These are phyloP conservation scores for Dioctria rufipes DNA, from an alignment of 2,888 invertebrate genomes.

Conservation along the genomic window DNA sequence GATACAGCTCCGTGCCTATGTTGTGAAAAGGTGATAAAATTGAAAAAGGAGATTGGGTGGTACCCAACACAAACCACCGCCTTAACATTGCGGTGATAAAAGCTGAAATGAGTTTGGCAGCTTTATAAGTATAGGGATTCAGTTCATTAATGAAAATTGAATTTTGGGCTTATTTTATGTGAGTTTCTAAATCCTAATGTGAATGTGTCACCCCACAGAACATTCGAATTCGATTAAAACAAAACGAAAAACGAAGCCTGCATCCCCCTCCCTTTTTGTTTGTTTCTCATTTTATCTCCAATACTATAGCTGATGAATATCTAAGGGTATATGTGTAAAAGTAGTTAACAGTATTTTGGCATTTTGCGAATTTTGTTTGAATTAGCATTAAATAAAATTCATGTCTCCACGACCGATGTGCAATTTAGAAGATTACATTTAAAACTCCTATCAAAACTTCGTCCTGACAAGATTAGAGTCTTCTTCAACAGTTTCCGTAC, in stretches of 20 bases:
- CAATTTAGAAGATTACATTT: neutral
- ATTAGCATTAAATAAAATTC: no score
- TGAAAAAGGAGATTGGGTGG: neutral
- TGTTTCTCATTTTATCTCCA: no score
- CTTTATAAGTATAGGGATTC: neutral
- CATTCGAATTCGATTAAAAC: neutral
- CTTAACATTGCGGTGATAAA: neutral
- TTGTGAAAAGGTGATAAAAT: constrained; percentile 5
- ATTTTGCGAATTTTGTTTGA: no score
- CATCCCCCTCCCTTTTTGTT: no score
- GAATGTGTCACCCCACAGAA: neutral
- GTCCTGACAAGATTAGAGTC: neutral
- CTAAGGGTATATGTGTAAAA: no score
- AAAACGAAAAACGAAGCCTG: no score
- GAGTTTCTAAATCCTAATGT: neutral
- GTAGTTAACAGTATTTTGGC: no score
- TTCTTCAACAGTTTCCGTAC: neutral
- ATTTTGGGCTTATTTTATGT: neutral
- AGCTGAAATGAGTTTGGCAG: neutral
- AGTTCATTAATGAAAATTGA: neutral
- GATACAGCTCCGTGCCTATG: neutral
- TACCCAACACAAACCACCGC: neutral
- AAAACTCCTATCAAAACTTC: constrained; percentile 22
- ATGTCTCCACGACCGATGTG: no score
- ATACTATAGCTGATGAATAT: no score